Evolutionary conservation across 1,140 invertebrate species (phyloP), one percentile per base, ranked within the genome.

Genomic region (Dreissena rostriformis): DNA sequence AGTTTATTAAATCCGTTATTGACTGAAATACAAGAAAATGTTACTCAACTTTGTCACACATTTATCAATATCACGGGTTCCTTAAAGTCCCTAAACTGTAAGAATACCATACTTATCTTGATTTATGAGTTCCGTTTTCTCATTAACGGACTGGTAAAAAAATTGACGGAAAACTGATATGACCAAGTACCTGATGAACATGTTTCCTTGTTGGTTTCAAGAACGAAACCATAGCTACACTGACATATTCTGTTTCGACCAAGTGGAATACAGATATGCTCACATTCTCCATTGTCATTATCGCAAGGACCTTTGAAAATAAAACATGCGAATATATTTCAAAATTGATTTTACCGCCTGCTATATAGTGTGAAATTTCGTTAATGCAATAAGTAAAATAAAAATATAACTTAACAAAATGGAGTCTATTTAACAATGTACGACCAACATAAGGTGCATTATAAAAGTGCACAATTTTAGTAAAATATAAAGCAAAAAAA

Each of bases 241-340:
- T 39, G 76, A 68, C 76, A 79, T 28, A 79, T 24, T 29, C 66
- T 79, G 39, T 79, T 67, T 15, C 76, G 7, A 55, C 76, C 76
- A 68, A 79, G 19, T 8, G 76, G 65, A 52, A 79, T 68, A 66
- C 76, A 79, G 22, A 79, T 79, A 5, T 79, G 76, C 29, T 79
- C 76, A 79, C 76, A 79, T n/a, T 29, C 63, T n/a, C 76, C 76
- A 53, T 79, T 79, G 11, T 28, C 10, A 24, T 55, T 51, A n/a
- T 65, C 76, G 29, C 76, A 79, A 15, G 76, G 63, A 12, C 76
- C 76, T 26, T 14, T 8, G 17, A 72, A 53, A 72, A 51, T 51
- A 4, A 49, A 19, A 14, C 15, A 6, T 6, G 0, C 19, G 0
- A 6, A 19, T n/a, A 17, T 2, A 0, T 15, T 5, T 22, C n/a